Evolutionary conservation across 2,797 vertebrate genomes (phyloP), one percentile per base, ranked within the genome.

Genomic region (Paratrypauchen microcephalus): DNA sequence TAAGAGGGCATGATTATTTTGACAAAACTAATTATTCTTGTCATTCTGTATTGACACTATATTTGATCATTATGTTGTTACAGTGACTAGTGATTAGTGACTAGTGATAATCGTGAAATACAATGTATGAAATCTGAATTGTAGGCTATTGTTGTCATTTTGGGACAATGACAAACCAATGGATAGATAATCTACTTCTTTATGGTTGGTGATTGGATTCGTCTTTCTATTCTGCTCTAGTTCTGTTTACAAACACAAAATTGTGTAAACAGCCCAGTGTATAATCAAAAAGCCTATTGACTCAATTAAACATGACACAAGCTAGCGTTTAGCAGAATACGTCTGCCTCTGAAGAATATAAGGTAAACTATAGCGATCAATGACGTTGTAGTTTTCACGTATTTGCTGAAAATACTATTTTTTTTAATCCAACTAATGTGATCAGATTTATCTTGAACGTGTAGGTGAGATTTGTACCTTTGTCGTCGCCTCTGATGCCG

Each of bases 401-500:
- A 26, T 66, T 24, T 6, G 3, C 7, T 52, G 5, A 4, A 2
- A 1, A 0, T 6, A 2, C n/a, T n/a, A n/a, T n/a, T 26, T 4
- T 65, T 60, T 30, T 18, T 69, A 4, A 2, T 2, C 5, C 0
- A 9, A 6, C 47, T 57, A 41, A 2, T 5, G 21, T 2, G 18
- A 4, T 9, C 6, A 32, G 3, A 0, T 6, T 62, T 30, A 28
- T 11, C 4, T 32, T 52, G 68, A 36, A 69, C 48, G 59, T 7
- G 73, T 39, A 36, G 68, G 28, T 65, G 18, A 60, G 18, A 61
- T 78, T 56, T 50, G 71, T 91, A 92, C 91, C 91, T 91, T 92
- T 86, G 85, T 88, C 80, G 89, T 83, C 72, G 79, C 73, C 77
- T 90, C 90, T 9, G 85, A 75, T 18, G 86, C 88, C 89, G 90